Evolutionary conservation across 1,140 invertebrate genomes (phyloP).

Genomic region (Physella acuta): DNA sequence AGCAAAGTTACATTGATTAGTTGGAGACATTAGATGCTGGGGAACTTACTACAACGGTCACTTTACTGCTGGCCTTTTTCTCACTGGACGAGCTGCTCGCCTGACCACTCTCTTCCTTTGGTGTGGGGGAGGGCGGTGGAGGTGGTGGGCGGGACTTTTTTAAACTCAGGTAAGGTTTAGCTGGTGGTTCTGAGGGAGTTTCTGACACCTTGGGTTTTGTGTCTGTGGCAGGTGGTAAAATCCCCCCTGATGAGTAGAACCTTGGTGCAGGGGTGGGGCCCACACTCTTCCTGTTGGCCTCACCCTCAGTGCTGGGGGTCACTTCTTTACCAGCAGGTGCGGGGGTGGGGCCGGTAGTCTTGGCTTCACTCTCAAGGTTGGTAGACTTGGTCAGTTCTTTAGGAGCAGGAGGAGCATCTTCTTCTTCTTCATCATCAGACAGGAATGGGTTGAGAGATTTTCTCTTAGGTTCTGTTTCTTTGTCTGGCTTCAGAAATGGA

Average conservation of each 20-base stretch:
- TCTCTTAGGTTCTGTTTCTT: not conserved
- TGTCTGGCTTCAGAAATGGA: not conserved
- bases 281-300: not conserved
- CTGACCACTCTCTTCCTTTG: not conserved
- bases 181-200: not conserved
- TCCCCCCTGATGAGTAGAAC: conserved; percentile 15
- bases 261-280: conserved; percentile 5
- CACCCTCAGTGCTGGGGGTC: not conserved
- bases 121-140: conserved; percentile 9
- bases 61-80: not conserved
- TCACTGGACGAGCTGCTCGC: not conserved
- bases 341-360: not conserved
- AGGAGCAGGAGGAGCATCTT: not conserved
- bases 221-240: conserved; percentile 5
- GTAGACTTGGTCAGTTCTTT: not conserved
- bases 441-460: conserved; percentile 21
- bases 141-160: conserved; percentile 22
- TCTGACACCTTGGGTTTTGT: not conserved
- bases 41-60: conserved; percentile 26
- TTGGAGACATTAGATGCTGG: too few relatives aligned
- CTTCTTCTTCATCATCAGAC: conserved; percentile 20
- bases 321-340: not conserved
- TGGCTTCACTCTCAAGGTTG: not conserved
- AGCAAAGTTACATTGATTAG: too few relatives aligned
- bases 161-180: not conserved